Evolutionary conservation across 2,797 vertebrate genomes (phyloP).

Genomic region (Muraenolepis orangiensis): DNA sequence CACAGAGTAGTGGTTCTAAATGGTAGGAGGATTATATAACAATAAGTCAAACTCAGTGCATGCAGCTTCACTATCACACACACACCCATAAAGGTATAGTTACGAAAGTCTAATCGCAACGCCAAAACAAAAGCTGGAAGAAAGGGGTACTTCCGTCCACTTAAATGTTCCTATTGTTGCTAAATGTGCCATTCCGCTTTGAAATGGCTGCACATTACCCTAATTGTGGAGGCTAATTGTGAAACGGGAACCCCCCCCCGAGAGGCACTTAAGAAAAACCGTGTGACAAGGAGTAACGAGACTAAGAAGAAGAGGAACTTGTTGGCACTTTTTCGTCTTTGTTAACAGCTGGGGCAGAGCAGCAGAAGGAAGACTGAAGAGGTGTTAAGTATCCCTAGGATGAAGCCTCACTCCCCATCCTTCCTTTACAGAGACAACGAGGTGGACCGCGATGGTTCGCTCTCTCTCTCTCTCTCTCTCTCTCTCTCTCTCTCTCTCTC

Average conservation of each 20-base stretch:
- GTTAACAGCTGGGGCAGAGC: not conserved
- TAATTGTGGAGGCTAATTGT: slow-evolving; percentile 77
- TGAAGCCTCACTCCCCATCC: not conserved
- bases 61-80: slow-evolving; percentile 53
- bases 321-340: not conserved
- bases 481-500: not conserved
- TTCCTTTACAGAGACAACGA: too few relatives aligned
- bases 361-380: slow-evolving; percentile 4
- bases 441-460: not conserved
- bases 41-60: slow-evolving; percentile 47
- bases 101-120: slow-evolving; percentile 35
- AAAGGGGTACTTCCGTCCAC: slow-evolving; percentile 48
- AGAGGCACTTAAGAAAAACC: slow-evolving; percentile 57
- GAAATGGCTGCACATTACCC: slow-evolving; percentile 77
- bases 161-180: slow-evolving; percentile 57
- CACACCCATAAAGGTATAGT: slow-evolving; percentile 11
- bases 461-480: not conserved
- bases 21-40: slow-evolving; percentile 77
- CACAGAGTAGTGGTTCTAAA: slow-evolving; percentile 56
- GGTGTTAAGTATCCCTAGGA: slow-evolving; percentile 12
- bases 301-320: not conserved
- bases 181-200: slow-evolving; percentile 79
- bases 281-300: slow-evolving; percentile 22
- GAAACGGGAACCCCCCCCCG: slow-evolving; percentile 69
- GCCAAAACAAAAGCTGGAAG: not conserved